These are phyloP conservation scores for Paguma larvata DNA, from an alignment of 2,797 vertebrate species.

Conservation along the genomic window DNA sequence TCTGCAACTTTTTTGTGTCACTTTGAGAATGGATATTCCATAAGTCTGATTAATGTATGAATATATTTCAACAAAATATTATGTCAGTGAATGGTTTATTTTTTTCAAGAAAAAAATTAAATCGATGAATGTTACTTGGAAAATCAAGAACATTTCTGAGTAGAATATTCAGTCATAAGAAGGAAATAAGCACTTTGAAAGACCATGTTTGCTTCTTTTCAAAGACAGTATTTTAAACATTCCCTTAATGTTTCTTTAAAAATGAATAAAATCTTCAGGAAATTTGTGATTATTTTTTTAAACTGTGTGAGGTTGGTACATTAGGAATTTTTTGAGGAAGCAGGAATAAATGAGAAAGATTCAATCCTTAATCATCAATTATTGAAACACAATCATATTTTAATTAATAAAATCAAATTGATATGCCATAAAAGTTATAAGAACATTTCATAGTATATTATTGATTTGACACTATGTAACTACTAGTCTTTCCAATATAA, in stretches of 20 bases:
- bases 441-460: neutral
- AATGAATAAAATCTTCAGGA: neutral
- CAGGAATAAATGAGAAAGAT: neutral
- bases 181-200: neutral
- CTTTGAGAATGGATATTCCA: neutral
- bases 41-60: neutral
- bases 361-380: neutral
- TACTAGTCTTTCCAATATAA: conserved; percentile 16
- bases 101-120: neutral
- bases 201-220: neutral
- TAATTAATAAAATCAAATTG: neutral
- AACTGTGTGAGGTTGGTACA: neutral
- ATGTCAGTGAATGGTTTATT: neutral
- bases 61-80: neutral
- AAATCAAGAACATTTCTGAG: neutral
- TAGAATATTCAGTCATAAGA: neutral
- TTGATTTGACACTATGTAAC: neutral
- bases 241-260: neutral
- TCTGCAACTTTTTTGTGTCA: neutral
- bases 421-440: neutral
- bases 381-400: neutral
- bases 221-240: neutral
- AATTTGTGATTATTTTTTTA: conserved; percentile 8
- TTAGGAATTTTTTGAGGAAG: neutral
- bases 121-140: neutral